Conservation (phyloP, 2,888 invertebrate species). For the Hartigia nigra region DNA sequence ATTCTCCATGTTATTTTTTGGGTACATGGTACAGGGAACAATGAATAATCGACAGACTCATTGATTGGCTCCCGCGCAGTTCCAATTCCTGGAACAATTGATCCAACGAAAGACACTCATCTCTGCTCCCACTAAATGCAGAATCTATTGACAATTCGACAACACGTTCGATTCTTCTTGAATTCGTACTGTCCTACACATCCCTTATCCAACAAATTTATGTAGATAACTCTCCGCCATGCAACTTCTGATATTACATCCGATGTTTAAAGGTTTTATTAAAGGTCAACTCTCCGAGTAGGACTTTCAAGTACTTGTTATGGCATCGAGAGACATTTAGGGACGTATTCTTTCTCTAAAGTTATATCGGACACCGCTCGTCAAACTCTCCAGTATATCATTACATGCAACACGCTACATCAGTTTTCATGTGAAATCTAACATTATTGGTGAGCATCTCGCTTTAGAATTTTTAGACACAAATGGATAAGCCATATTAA, state of each 20-base stretch:
- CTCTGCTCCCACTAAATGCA: too few relatives aligned
- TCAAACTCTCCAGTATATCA: slow-evolving; percentile 1
- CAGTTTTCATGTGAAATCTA: neutral
- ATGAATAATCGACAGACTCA: too few relatives aligned
- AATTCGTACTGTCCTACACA: neutral
- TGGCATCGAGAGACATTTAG: slow-evolving; percentile 12
- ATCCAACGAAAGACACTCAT: too few relatives aligned
- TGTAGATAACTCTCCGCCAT: neutral
- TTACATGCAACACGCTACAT: neutral
- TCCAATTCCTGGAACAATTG: too few relatives aligned
- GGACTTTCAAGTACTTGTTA: slow-evolving; percentile 1
- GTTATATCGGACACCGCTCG: slow-evolving; percentile 17
- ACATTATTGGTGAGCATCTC: neutral
- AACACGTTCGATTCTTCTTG: too few relatives aligned
- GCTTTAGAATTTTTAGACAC: slow-evolving; percentile 4
- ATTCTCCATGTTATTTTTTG: too few relatives aligned
- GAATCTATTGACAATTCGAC: neutral
- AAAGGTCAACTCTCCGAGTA: neutral
- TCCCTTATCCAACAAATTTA: neutral
- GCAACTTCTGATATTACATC: neutral
- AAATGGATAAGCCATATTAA: slow-evolving; percentile 22
- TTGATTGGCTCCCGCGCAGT: too few relatives aligned
- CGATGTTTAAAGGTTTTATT: neutral
- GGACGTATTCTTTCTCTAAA: slow-evolving; percentile 11
- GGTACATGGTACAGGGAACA: too few relatives aligned